Evolutionary conservation across 2,113 vertebrate genomes (phyloP), one percentile per base, ranked within the genome.

Genomic region (Ageneiosus marmoratus): DNA sequence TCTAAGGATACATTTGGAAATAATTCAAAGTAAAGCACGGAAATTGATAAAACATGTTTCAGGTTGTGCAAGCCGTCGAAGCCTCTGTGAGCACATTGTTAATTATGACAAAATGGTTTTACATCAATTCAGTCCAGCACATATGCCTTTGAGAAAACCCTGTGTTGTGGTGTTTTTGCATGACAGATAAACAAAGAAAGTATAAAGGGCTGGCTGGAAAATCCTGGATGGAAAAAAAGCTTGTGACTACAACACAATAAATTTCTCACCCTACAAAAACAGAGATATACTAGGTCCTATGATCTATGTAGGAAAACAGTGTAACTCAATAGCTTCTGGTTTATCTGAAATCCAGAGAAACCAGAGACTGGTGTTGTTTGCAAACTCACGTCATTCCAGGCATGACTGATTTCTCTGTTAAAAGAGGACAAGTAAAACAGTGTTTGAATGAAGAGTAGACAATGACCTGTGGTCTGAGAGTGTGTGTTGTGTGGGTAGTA

Each of bases 401-500:
- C 75, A 60, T 83, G 76, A 83, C 37, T 83, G 82, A 69, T 83
- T 78, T 78, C 75, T 83, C 44, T 83, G 82, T 83, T 77, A 78
- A 79, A 67, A 83, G 50, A 72, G 75, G 63, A 83, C 82, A 83
- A 79, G 75, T 79, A 79, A 83, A 78, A 79, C 82, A 72, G 63
- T 83, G 82, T 79, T 83, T 78, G 75, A 83, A 83, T 83, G 65
- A 60, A 79, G 27, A 58, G 34, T 74, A 72, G 46, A 55, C 51
- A 63, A 65, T 56, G 76, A 77, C 56, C 76, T 83, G 82, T 50
- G 75, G 75, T 83, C 76, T 83, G 65, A 53, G 58, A 89, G 86
- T 81, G 83, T 87, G 62, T 69, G 34, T 55, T 81, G 80, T 84
- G 41, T 80, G 51, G 77, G 78, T 53, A 73, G 83, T 84, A 84